These are phyloP conservation scores for Aegithalos caudatus DNA, from an alignment of 2,113 vertebrate genomes.

Conservation along the genomic window DNA sequence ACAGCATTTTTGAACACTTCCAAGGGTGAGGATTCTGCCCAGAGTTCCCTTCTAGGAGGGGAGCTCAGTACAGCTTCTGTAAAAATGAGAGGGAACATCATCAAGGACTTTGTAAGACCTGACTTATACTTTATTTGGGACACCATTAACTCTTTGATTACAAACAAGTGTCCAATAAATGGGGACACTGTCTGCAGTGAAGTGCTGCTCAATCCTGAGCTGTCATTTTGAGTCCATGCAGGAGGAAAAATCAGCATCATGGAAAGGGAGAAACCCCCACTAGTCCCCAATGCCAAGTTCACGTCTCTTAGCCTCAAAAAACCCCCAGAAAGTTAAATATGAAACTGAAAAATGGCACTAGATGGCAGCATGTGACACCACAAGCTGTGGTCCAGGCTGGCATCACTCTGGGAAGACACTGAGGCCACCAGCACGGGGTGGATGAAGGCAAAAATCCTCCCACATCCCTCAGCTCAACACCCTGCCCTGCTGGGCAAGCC, in stretches of 20 bases:
- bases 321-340: background rate
- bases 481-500: background rate
- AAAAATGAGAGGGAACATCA: background rate
- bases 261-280: background rate
- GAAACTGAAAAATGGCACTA: slow-evolving; percentile 41
- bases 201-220: background rate
- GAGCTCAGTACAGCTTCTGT: background rate
- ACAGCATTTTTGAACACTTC: background rate
- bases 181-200: background rate
- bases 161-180: background rate
- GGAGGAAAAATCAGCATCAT: background rate
- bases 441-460: background rate
- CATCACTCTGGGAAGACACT: background rate
- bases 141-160: background rate
- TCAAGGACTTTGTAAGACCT: background rate
- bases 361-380: slow-evolving; percentile 72
- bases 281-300: fast-evolving
- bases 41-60: background rate
- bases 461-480: fast-evolving
- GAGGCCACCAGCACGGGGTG: background rate
- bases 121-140: background rate
- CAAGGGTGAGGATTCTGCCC: background rate
- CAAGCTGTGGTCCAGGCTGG: background rate
- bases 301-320: background rate
- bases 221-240: background rate